These are phyloP conservation scores for Crenichthys baileyi DNA, from an alignment of 2,797 vertebrate genomes.

Conservation along the genomic window DNA sequence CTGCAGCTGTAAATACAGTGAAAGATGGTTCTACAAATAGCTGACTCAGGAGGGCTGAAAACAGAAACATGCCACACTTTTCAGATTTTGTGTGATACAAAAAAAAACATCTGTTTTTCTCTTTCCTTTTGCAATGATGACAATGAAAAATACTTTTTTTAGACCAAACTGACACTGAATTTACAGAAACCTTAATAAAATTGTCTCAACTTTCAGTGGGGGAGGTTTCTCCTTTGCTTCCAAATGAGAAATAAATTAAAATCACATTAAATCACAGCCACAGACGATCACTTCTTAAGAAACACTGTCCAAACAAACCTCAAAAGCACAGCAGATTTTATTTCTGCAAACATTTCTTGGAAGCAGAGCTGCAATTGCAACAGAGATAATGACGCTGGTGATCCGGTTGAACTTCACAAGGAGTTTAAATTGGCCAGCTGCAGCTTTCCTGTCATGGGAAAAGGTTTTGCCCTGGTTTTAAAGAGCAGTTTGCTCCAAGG, in stretches of 20 bases:
- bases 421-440: background rate
- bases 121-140: background rate
- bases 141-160: no score
- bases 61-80: background rate
- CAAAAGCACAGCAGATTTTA: background rate
- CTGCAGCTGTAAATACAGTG: background rate
- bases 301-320: background rate
- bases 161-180: background rate
- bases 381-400: background rate
- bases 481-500: background rate
- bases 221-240: background rate
- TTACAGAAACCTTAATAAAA: no score
- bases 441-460: constrained; percentile 3
- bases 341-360: constrained; percentile 4
- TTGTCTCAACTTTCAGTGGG: background rate
- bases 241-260: background rate
- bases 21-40: no score
- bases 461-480: background rate
- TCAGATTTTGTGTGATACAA: background rate
- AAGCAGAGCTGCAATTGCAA: background rate
- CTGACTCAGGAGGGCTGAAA: background rate
- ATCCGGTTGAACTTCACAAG: background rate
- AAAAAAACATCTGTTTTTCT: background rate
- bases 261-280: background rate
- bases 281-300: background rate